These are phyloP conservation scores for Gallinago nigripennis DNA, from an alignment of 2,797 vertebrate genomes.

Conservation along the genomic window DNA sequence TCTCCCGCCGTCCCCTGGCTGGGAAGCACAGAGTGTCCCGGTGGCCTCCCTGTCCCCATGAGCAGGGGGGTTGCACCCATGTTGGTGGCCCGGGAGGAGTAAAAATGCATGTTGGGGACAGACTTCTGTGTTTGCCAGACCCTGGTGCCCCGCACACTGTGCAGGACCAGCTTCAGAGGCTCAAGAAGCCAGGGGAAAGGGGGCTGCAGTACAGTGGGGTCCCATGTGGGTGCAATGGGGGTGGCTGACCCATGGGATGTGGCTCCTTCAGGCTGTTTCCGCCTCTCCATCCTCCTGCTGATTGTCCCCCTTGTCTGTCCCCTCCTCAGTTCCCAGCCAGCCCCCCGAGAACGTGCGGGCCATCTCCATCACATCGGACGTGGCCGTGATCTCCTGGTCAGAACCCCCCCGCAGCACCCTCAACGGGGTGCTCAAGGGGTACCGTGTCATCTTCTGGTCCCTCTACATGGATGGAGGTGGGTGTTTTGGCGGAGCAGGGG, in stretches of 20 bases:
- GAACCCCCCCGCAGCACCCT: constrained; percentile 94
- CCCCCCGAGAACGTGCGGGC: constrained; percentile 94
- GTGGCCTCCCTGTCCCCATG: neutral
- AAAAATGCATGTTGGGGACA: accelerated
- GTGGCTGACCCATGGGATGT: accelerated
- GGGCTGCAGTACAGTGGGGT: accelerated
- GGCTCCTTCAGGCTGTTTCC: neutral
- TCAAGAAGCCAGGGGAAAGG: neutral
- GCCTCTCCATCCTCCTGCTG: neutral
- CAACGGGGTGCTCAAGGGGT: constrained; percentile 93
- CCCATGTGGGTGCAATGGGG: accelerated
- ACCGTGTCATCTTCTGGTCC: constrained; percentile 94
- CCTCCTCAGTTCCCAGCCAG: constrained; percentile 90
- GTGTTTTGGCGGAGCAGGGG: accelerated
- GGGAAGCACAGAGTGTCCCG: accelerated
- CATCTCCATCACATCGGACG: constrained; percentile 93
- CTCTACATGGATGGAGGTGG: constrained; percentile 93
- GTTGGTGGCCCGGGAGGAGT: neutral
- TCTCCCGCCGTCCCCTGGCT: neutral
- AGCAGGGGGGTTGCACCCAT: neutral
- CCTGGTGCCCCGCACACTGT: accelerated
- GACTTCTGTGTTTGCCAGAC: accelerated
- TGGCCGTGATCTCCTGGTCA: constrained; percentile 94
- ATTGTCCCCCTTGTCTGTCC: neutral
- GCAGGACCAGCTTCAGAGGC: neutral